Evolutionary conservation across 1,140 invertebrate genomes (phyloP).

Genomic region (Dreissena polymorpha): DNA sequence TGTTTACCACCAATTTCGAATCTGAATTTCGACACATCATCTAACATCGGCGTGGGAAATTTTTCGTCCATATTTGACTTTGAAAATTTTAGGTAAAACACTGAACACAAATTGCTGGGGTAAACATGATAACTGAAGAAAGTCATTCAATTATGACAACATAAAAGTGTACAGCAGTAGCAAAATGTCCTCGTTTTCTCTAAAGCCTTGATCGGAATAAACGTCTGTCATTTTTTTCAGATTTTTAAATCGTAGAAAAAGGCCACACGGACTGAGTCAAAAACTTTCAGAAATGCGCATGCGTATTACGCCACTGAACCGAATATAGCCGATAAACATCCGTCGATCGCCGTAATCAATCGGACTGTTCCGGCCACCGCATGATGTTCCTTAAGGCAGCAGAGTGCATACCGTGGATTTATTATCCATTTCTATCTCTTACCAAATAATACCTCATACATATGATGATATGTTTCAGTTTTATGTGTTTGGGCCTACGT

Average conservation of each 20-base stretch:
- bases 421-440: no score
- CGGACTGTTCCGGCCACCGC: no score
- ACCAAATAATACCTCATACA: no score
- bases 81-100: conserved; percentile 60
- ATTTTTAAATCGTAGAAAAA: not conserved
- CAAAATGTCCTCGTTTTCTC: conserved; percentile 31
- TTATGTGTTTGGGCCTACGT: no score
- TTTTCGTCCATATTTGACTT: conserved; percentile 66
- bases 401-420: no score
- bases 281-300: not conserved
- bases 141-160: not conserved
- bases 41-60: conserved; percentile 52
- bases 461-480: no score
- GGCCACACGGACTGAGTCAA: not conserved
- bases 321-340: no score
- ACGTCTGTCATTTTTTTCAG: conserved; percentile 41
- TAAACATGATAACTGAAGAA: conserved; percentile 14
- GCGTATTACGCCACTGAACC: not conserved
- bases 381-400: no score
- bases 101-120: conserved; percentile 16
- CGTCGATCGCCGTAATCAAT: no score
- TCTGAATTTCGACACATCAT: conserved; percentile 28
- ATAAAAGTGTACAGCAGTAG: not conserved
- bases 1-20: not conserved
- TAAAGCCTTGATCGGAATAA: conserved; percentile 21